Percentiles rank a stretch among this genome's conserved stretches.
Conservation (phyloP, 1,140 invertebrate genomes). For the Olivierus martensii region DNA sequence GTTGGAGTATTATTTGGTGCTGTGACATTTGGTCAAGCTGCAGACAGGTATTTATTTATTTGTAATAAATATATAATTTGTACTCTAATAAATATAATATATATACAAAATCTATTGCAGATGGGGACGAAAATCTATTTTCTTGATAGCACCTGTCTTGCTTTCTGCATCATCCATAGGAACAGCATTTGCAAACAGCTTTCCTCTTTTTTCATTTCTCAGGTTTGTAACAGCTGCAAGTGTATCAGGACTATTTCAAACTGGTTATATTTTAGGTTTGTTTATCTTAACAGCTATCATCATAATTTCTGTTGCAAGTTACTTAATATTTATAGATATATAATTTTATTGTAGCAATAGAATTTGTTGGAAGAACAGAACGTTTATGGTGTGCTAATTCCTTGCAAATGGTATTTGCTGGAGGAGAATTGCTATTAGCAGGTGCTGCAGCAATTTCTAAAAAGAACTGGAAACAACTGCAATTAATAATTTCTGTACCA, state of each 20-base stretch:
- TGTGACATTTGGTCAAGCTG: conserved; percentile 23
- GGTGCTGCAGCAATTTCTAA: conserved; percentile 27
- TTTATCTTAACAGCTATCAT: background rate
- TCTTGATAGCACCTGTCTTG: conserved; percentile 17
- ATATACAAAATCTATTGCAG: conserved; percentile 4
- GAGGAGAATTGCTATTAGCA: conserved; percentile 24
- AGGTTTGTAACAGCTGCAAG: conserved; percentile 22
- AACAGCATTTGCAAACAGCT: conserved; percentile 19
- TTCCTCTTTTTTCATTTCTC: conserved; percentile 18
- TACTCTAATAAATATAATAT: background rate
- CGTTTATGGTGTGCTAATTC: conserved; percentile 24
- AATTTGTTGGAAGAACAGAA: conserved; percentile 25
- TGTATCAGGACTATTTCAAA: conserved; percentile 22
- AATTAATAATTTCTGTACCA: conserved; percentile 21
- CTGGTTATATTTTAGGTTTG: conserved; percentile 23
- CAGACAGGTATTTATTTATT: conserved; percentile 23
- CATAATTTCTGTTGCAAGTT: background rate
- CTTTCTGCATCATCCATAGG: conserved; percentile 19
- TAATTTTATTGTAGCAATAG: conserved; percentile 21
- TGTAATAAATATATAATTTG: too few relatives aligned
- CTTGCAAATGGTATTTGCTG: conserved; percentile 27
- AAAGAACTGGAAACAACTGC: conserved; percentile 25
- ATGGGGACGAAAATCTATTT: conserved; percentile 17
- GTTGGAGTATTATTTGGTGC: conserved; percentile 27
- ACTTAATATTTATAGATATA: background rate